A percentile compares a stretch with the other conserved stretches of the same genome.
phyloP scores from a whole-genome alignment of 2,888 invertebrate species.

The Troilus luridus region DNA sequence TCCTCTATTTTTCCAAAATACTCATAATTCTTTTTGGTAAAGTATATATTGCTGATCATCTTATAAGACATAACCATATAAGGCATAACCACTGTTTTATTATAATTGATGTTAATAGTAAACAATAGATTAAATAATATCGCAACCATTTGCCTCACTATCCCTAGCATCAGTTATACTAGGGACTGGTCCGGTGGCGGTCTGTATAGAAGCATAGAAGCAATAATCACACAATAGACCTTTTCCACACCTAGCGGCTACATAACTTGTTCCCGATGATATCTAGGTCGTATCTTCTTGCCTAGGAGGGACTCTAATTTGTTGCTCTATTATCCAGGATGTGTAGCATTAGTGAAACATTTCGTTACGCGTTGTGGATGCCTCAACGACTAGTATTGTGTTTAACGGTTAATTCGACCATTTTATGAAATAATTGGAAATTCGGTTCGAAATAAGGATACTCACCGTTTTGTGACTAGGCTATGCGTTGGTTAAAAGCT shows the following conservation, averaged over 20 bases:
- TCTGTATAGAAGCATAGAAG: conserved; percentile 1
- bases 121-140: not conserved
- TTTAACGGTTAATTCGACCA: not conserved
- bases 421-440: not conserved
- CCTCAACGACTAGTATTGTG: not conserved
- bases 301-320: not conserved
- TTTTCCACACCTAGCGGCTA: conserved; percentile 41
- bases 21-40: too few species aligned
- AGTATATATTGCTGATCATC: too few species aligned
- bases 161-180: not conserved
- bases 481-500: not conserved
- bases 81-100: too few species aligned
- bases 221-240: conserved; percentile 21
- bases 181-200: not conserved
- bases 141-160: not conserved
- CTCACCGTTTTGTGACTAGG: not conserved
- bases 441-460: not conserved
- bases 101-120: not conserved
- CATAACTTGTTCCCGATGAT: not conserved
- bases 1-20: too few species aligned
- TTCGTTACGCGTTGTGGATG: not conserved
- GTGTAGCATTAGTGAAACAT: not conserved
- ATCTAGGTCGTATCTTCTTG: not conserved
- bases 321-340: conserved; percentile 27
- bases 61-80: too few species aligned